Evolutionary conservation across 1,140 invertebrate genomes (phyloP).

Genomic region (Asbolus verrucosus): DNA sequence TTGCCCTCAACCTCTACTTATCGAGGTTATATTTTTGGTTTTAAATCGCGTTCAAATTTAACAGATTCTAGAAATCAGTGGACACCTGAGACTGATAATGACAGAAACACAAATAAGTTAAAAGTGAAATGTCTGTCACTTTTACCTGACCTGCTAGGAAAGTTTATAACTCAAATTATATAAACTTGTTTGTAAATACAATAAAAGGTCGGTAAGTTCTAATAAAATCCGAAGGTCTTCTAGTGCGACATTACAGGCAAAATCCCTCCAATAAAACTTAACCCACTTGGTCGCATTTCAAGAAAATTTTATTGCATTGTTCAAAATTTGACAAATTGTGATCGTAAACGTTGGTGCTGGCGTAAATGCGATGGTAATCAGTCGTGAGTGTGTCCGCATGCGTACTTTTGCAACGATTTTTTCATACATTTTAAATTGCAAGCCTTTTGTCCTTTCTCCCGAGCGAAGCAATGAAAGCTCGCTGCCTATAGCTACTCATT

Average conservation of each 20-base stretch:
- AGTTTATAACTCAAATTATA: slow-evolving; percentile 38
- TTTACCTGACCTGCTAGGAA: slow-evolving; percentile 45
- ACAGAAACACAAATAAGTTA: slow-evolving; percentile 31
- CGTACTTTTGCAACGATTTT: background rate
- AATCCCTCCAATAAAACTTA: slow-evolving; percentile 4
- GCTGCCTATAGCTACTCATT: slow-evolving; percentile 8
- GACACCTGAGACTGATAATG: slow-evolving; percentile 15
- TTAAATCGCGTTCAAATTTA: too few relatives aligned
- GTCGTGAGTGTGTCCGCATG: background rate
- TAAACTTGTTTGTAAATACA: slow-evolving; percentile 34
- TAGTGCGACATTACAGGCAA: background rate
- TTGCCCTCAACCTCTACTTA: background rate
- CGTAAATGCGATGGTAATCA: background rate
- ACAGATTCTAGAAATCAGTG: too few relatives aligned
- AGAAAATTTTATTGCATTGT: slow-evolving; percentile 13
- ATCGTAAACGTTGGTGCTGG: background rate
- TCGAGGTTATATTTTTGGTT: too few relatives aligned
- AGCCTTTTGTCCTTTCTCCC: slow-evolving; percentile 21
- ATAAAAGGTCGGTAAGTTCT: slow-evolving; percentile 16
- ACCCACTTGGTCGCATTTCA: background rate
- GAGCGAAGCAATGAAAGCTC: slow-evolving; percentile 25
- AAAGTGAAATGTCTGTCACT: slow-evolving; percentile 44
- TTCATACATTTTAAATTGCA: slow-evolving; percentile 32
- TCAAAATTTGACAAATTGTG: too few relatives aligned
- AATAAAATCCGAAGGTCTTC: slow-evolving; percentile 9